These are phyloP conservation scores for Machimus rusticus DNA, from an alignment of 2,888 invertebrate species.

Conservation along the genomic window DNA sequence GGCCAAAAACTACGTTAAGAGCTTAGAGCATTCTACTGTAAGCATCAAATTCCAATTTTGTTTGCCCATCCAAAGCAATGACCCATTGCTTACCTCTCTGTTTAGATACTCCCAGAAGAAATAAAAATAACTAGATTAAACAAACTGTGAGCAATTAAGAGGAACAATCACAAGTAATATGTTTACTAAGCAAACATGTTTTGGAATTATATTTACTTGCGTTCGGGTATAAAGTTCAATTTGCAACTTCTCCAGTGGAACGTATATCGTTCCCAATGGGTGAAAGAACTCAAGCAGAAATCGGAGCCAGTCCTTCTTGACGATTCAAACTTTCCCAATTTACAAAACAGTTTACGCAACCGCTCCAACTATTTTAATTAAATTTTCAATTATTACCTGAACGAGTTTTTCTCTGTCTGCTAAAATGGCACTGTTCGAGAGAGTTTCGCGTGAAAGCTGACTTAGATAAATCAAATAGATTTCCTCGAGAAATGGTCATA, in stretches of 20 bases:
- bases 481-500: not conserved
- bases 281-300: constrained; percentile 15
- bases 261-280: not conserved
- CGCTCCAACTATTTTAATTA: constrained; percentile 3
- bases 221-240: not conserved
- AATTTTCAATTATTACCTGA: constrained; percentile 5
- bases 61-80: not conserved
- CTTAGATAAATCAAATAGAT: constrained; percentile 11
- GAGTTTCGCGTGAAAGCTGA: not conserved
- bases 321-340: constrained; percentile 18
- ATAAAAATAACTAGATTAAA: not conserved
- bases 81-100: not conserved
- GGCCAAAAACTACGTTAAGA: not conserved
- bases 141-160: not conserved
- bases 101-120: not conserved
- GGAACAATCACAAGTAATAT: not conserved
- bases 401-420: not conserved
- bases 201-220: not conserved
- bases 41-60: not conserved
- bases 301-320: not conserved
- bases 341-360: constrained; percentile 19
- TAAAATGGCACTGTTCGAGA: not conserved
- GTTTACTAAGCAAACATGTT: not conserved
- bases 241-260: not conserved
- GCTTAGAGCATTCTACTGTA: not conserved